Evolutionary conservation across 2,113 vertebrate genomes (phyloP).

Genomic region (Illadopsis cleaveri): DNA sequence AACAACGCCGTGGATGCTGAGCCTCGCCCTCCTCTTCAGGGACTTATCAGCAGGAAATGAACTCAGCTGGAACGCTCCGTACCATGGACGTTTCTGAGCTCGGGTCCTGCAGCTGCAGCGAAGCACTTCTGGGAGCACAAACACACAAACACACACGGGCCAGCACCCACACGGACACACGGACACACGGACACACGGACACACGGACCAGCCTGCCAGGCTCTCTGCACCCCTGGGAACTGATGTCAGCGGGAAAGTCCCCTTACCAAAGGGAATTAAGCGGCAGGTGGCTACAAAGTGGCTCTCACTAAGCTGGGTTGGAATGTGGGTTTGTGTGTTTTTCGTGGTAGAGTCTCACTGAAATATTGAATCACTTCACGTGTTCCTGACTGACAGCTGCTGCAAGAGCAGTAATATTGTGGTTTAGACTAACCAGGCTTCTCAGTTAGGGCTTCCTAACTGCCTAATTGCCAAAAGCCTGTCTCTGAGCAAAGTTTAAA

Average conservation of each 20-base stretch:
- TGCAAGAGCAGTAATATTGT: not conserved
- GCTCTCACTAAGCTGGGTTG: not conserved
- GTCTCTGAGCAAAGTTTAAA: not conserved
- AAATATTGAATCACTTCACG: rapidly evolving
- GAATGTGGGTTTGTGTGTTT: not conserved
- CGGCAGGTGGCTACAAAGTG: not conserved
- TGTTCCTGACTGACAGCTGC: not conserved
- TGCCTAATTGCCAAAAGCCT: not conserved
- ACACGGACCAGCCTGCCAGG: rapidly evolving
- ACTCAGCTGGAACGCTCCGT: conserved; percentile 61
- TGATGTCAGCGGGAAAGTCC: not conserved
- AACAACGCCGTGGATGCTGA: not conserved
- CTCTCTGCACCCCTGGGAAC: not conserved
- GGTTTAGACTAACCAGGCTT: not conserved
- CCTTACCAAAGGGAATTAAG: not conserved
- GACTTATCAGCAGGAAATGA: conserved; percentile 72
- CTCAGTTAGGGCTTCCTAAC: not conserved
- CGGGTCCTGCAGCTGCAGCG: conserved; percentile 64
- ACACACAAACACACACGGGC: not conserved
- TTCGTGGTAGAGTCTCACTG: not conserved
- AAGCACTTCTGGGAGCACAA: not conserved
- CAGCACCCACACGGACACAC: rapidly evolving
- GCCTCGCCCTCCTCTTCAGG: conserved; percentile 49
- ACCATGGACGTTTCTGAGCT: conserved; percentile 14
- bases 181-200: rapidly evolving